Percentiles rank a stretch among this genome's conserved stretches.
phyloP scores from a whole-genome alignment of 2,113 vertebrate species.

The Mugil cephalus region DNA sequence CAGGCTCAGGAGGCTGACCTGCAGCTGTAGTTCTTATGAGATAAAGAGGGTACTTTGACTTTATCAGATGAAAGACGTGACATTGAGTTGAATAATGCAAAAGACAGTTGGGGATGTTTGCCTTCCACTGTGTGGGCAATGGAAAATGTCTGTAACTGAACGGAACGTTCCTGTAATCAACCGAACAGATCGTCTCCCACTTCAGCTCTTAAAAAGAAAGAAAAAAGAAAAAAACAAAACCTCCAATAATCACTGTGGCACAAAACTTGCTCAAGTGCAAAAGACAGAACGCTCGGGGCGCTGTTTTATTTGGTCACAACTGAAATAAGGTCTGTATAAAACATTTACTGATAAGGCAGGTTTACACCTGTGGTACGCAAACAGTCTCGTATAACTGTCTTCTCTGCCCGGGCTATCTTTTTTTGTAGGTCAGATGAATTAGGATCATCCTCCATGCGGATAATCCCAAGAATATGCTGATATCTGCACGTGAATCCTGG shows the following conservation, averaged over 20 bases:
- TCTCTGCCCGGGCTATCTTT: conserved; percentile 39
- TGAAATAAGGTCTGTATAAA: conserved; percentile 34
- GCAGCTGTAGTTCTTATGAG: conserved; percentile 24
- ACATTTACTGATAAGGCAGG: conserved; percentile 30
- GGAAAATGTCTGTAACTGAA: conserved; percentile 66
- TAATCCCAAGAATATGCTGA: conserved; percentile 72
- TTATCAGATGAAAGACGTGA: conserved; percentile 39
- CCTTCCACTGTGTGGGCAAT: conserved; percentile 70
- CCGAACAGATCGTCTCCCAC: conserved; percentile 18
- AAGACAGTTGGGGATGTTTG: conserved; percentile 58
- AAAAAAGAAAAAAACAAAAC: neutral
- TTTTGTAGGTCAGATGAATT: conserved; percentile 74
- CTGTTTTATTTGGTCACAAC: conserved; percentile 25
- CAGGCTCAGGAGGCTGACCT: conserved; percentile 33
- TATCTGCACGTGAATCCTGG: conserved; percentile 51
- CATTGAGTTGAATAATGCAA: conserved; percentile 30
- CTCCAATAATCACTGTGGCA: too few relatives aligned
- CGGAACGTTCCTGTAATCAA: conserved; percentile 61
- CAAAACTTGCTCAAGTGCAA: conserved; percentile 9
- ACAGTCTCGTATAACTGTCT: conserved; percentile 48
- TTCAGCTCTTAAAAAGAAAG: conserved; percentile 8
- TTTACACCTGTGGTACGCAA: conserved; percentile 59
- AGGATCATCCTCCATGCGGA: conserved; percentile 64
- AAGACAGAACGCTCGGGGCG: neutral
- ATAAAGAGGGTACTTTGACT: conserved; percentile 22